phyloP scores from a whole-genome alignment of 2,888 invertebrate species.

The Melanophora roralis region DNA sequence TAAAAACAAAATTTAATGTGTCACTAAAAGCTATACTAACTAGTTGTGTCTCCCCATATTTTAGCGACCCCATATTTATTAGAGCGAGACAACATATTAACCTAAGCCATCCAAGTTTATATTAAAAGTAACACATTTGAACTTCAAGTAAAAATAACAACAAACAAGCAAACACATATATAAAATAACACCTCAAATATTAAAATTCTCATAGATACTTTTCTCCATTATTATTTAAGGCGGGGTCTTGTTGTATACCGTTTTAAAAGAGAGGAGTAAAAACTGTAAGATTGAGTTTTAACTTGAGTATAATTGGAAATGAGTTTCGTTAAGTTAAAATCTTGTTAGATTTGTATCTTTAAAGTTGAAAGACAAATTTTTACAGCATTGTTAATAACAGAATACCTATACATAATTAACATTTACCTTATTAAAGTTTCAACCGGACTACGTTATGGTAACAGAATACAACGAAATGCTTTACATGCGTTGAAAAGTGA shows the following conservation, averaged over 20 bases:
- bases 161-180: slow-evolving; percentile 1
- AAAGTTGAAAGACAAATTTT: neutral
- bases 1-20: slow-evolving; percentile 54
- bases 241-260: slow-evolving; percentile 41
- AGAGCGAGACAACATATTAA: slow-evolving; percentile 60
- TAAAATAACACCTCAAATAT: slow-evolving; percentile 1
- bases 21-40: slow-evolving; percentile 61
- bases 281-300: neutral
- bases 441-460: slow-evolving; percentile 1
- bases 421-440: neutral
- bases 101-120: slow-evolving; percentile 26
- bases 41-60: slow-evolving; percentile 44
- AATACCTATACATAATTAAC: slow-evolving; percentile 11
- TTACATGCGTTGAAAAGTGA: slow-evolving; percentile 37
- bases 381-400: slow-evolving; percentile 2
- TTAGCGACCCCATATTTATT: slow-evolving; percentile 55
- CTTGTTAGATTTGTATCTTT: slow-evolving; percentile 29
- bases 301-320: neutral
- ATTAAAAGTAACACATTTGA: slow-evolving; percentile 18
- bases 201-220: no score
- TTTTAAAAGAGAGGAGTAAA: neutral
- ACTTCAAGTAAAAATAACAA: neutral
- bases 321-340: slow-evolving; percentile 54
- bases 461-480: neutral
- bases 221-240: slow-evolving; percentile 13